Evolutionary conservation across 2,113 vertebrate genomes (phyloP), one percentile per base, ranked within the genome.

Genomic region (Psilopsiagon aymara): DNA sequence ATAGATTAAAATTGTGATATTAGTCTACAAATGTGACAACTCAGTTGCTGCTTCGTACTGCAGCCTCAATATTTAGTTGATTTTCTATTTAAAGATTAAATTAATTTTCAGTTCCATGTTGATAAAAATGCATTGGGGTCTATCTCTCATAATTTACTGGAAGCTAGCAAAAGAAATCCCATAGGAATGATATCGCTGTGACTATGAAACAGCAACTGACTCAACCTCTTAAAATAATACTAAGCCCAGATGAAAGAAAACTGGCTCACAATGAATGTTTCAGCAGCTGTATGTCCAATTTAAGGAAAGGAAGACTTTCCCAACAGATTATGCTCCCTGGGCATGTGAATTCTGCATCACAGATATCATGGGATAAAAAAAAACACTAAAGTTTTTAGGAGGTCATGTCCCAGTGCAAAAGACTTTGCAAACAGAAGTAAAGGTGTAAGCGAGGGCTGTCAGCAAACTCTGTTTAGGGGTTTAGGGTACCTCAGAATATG

Each of bases 61-160:
- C 41, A 86, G 68, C 70, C 41, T 76, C 7, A 13, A 73, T 86
- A 82, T 75, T 90, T 86, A 2, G 17, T 52, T 86, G 49, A 66
- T 87, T 93, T 94, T 94, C 63, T 85, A 53, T 83, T 86, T 77
- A 90, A 84, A 83, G 79, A 93, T 92, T 68, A 91, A 92, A 92
- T 76, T 79, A 4, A 80, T 51, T 80, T 90, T 82, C 77, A 93
- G 11, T 78, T 86, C 25, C 57, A 68, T 39, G 70, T 67, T 67
- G 74, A 92, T 73, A 88, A 69, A 83, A 88, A 86, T 43, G 19
- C 6, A 3, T n/a, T 92, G 44, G 71, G 44, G 47, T 77, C 49
- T 83, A 15, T 39, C 66, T 76, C 71, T 87, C 71, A 80, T 64
- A 46, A 60, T 47, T 81, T 88, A 90, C 49, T 51, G 41, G 46